Base-by-base conservation (phyloP, 2,797 vertebrate species). In the Thamnophis elegans region DNA sequence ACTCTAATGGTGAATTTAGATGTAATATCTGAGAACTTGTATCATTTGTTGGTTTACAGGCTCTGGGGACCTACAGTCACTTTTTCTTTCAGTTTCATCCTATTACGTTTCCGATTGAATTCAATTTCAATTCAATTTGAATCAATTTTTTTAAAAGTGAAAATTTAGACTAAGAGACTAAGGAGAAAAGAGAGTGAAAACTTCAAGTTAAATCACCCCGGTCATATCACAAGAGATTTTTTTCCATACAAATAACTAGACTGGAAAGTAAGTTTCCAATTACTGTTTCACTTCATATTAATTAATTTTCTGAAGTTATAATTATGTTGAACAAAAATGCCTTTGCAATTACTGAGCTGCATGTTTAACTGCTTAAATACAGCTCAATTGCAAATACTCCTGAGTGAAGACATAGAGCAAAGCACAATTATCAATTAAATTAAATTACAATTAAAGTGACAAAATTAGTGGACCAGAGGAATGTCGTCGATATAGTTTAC, bases 201-300 rank as follows among this genome's bases (percentile, higher is more conserved):
- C 2, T 36, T 73, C 55, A 55, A 28, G 55, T 22, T 59, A 47
- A 12, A 58, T 58, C 14, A 85, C 9, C 36, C 25, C 12, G 26
- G 90, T 85, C 13, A 85, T 78, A 53, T 18, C 89, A 11, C 93
- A 87, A 68, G 89, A 94, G 60, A 0, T 0, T 0, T 0, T 54
- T 92, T 82, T 12, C 0, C 36, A 53, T 18, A 20, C 0, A 0
- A 14, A 90, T 53, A 88, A 59, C 59, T 94, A 92, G 10, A 26
- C 93, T 87, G 90, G 82, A 87, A 93, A 95, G 85, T 53, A 65
- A 88, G 92, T 90, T 22, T 86, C 62, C 36, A 68, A 60, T 93
- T 58, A 9, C 92, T 94, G 91, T 16, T 22, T 92, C 55, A 73
- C 16, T 91, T 89, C 91, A 93, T 90, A 89, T 36, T 94, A 4